These are phyloP conservation scores for Pseudomyrmex sp. DNA, from an alignment of 1,140 invertebrate genomes.

Conservation along the genomic window DNA sequence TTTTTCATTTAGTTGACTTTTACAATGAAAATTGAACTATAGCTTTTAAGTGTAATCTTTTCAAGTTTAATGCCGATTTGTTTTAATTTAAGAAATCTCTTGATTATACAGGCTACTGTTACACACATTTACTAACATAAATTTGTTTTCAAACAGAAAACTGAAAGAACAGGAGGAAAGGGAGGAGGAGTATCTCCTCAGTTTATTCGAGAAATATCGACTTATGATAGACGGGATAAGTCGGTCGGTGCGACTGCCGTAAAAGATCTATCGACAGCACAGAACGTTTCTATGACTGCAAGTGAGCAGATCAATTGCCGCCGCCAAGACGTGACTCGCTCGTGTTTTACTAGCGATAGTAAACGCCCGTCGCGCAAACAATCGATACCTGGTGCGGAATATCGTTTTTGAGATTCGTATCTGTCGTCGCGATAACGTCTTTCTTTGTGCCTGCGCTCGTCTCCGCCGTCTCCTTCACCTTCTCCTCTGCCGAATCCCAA, in stretches of 20 bases:
- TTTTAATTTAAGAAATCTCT: neutral
- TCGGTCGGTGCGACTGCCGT: neutral
- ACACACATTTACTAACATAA: neutral
- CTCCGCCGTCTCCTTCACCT: neutral
- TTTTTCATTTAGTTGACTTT: neutral
- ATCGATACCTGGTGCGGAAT: slow-evolving; percentile 72
- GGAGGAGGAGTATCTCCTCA: neutral
- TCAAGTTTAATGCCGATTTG: neutral
- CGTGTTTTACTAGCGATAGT: slow-evolving; percentile 80
- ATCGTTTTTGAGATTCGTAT: slow-evolving; percentile 76
- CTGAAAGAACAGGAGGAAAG: no score
- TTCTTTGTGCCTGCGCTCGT: slow-evolving; percentile 52
- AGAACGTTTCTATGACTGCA: slow-evolving; percentile 61
- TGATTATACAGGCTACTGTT: neutral
- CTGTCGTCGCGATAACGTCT: slow-evolving; percentile 63
- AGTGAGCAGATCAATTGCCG: slow-evolving; percentile 76
- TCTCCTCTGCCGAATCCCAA: slow-evolving; percentile 37
- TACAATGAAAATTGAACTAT: slow-evolving; percentile 1
- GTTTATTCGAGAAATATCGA: slow-evolving; percentile 46
- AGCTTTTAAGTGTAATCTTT: neutral
- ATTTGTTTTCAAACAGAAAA: neutral
- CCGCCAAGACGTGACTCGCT: slow-evolving; percentile 69
- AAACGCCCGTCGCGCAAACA: slow-evolving; percentile 72
- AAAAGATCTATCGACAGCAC: slow-evolving; percentile 57
- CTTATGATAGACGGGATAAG: slow-evolving; percentile 45